These are phyloP conservation scores for Tichodroma muraria DNA, from an alignment of 2,113 vertebrate species.

Conservation along the genomic window DNA sequence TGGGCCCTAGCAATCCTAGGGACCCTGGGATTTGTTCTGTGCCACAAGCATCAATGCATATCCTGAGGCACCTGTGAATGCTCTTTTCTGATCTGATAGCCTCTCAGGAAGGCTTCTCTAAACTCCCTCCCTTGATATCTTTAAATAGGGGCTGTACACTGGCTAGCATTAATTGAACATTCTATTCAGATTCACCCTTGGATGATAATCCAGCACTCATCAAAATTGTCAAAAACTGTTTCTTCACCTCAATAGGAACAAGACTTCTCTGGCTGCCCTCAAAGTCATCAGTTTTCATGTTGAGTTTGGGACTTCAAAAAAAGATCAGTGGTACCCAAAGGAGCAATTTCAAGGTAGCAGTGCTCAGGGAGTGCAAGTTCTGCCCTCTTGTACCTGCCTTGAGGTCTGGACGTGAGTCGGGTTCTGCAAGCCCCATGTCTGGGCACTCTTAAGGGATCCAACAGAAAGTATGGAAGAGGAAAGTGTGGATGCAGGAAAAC, in stretches of 20 bases:
- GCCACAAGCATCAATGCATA: background rate
- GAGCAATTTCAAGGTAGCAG: background rate
- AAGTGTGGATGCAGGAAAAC: background rate
- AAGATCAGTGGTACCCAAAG: background rate
- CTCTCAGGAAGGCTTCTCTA: background rate
- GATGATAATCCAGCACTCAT: background rate
- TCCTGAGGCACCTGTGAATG: background rate
- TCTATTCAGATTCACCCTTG: background rate
- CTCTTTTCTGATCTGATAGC: background rate
- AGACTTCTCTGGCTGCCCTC: background rate
- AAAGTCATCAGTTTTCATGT: background rate
- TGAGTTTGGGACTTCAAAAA: background rate
- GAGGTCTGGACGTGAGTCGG: background rate
- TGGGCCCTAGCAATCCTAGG: accelerated
- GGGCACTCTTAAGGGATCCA: background rate
- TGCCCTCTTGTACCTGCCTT: background rate
- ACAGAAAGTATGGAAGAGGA: background rate
- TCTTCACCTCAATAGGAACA: background rate
- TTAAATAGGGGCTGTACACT: background rate
- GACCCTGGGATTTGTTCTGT: background rate
- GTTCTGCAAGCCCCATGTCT: background rate
- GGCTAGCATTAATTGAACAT: background rate
- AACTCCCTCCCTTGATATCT: background rate
- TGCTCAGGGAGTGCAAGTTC: background rate
- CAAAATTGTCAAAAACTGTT: background rate